These are phyloP conservation scores for Tapera naevia DNA, from an alignment of 2,797 vertebrate genomes.

Conservation along the genomic window DNA sequence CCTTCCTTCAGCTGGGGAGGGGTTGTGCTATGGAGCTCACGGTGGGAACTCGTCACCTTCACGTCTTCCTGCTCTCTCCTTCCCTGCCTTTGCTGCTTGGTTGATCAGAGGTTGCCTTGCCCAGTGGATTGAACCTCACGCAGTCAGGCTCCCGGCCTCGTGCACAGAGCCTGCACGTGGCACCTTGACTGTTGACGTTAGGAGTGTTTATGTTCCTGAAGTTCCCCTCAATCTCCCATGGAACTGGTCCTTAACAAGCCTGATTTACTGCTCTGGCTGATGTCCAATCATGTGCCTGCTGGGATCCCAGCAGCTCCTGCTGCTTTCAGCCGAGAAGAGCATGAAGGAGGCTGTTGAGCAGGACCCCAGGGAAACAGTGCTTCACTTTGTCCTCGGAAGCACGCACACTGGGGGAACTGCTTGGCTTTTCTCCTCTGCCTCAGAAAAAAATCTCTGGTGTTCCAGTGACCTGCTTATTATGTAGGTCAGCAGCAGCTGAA, in stretches of 20 bases:
- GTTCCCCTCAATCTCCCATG: neutral
- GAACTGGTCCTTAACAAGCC: neutral
- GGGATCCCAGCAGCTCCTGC: neutral
- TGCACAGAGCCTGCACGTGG: neutral
- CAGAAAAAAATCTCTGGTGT: neutral
- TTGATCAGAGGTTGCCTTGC: neutral
- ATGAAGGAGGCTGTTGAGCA: neutral
- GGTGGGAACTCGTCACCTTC: neutral
- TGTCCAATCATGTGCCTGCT: neutral
- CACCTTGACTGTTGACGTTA: neutral
- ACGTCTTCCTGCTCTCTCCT: neutral
- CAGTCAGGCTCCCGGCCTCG: neutral
- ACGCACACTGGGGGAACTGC: rapidly evolving
- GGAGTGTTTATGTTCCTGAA: neutral
- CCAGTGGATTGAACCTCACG: rapidly evolving
- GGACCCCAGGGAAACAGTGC: neutral
- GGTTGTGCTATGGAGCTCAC: neutral
- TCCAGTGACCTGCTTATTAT: constrained; percentile 62
- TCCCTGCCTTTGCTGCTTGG: neutral
- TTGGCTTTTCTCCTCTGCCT: constrained; percentile 41
- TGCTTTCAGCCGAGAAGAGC: neutral
- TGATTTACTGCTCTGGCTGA: neutral
- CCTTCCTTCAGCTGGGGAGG: neutral
- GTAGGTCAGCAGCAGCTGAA: constrained; percentile 32
- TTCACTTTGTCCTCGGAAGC: constrained; percentile 26